A percentile compares a stretch with the other conserved stretches of the same genome.
phyloP scores from a whole-genome alignment of 2,797 vertebrate species.

The Smutsia gigantea region DNA sequence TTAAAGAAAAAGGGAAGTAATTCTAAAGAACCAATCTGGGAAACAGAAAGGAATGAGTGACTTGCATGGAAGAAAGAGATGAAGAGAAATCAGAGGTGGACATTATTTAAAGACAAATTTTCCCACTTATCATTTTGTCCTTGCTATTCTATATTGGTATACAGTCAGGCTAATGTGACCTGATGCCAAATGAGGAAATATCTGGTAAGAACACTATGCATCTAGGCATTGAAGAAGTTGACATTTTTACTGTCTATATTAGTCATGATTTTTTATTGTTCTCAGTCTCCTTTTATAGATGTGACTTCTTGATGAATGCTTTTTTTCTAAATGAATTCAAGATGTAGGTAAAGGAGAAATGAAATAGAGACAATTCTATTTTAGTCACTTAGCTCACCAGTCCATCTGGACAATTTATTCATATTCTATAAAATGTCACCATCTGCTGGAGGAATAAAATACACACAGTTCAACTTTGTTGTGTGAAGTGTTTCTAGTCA shows the following conservation, averaged over 20 bases:
- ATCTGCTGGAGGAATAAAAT: constrained; percentile 72
- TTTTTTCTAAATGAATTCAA: constrained; percentile 58
- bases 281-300: constrained; percentile 10
- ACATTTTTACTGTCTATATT: not conserved
- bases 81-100: constrained; percentile 12
- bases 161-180: not conserved
- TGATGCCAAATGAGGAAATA: constrained; percentile 3
- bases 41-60: not conserved
- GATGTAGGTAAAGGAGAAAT: constrained; percentile 40
- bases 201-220: not conserved
- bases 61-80: not conserved
- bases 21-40: not conserved
- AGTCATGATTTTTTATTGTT: not conserved
- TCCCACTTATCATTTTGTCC: not conserved
- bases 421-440: constrained; percentile 72
- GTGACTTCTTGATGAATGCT: not conserved
- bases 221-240: not conserved
- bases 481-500: constrained; percentile 12
- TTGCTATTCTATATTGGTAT: constrained; percentile 36
- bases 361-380: constrained; percentile 36
- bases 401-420: constrained; percentile 27
- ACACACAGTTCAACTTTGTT: constrained; percentile 49
- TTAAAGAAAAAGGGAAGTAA: constrained; percentile 30
- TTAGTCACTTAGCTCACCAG: constrained; percentile 32
- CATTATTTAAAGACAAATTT: constrained; percentile 20